These are phyloP conservation scores for Diadophis punctatus DNA, from an alignment of 2,113 vertebrate genomes.

Conservation along the genomic window DNA sequence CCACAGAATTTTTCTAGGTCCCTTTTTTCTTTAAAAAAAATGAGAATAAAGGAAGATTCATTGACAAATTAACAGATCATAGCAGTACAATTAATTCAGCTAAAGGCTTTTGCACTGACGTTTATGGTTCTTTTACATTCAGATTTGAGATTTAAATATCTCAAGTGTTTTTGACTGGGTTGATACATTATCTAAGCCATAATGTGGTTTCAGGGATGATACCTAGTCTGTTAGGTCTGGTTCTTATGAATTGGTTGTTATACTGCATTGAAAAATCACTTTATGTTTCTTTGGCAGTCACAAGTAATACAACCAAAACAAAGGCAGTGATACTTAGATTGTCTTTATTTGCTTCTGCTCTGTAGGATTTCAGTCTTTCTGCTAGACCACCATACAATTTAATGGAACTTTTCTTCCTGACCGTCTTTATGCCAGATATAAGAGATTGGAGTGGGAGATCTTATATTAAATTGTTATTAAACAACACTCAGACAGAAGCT, in stretches of 20 bases:
- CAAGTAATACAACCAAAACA: not conserved
- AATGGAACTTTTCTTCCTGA: not conserved
- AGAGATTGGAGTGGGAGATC: not conserved
- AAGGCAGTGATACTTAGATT: not conserved
- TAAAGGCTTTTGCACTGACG: not conserved
- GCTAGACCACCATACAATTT: not conserved
- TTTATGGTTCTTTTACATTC: not conserved
- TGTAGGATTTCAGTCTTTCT: not conserved
- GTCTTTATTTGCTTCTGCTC: not conserved
- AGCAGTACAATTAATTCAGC: not conserved
- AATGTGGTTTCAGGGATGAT: not conserved
- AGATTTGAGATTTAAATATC: not conserved
- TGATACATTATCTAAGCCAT: not conserved
- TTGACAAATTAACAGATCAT: not conserved
- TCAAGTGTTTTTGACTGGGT: not conserved
- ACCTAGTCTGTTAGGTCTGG: not conserved
- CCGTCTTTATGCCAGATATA: not conserved
- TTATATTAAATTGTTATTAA: not conserved
- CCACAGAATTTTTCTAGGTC: not conserved
- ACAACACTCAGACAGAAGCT: not conserved
- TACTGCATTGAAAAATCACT: not conserved
- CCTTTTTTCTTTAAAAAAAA: not conserved
- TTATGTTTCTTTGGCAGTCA: not conserved
- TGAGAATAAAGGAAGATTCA: not conserved
- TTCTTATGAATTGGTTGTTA: not conserved